Base-by-base conservation (phyloP, 2,797 vertebrate genomes). In the Adrianichthys oophorus region DNA sequence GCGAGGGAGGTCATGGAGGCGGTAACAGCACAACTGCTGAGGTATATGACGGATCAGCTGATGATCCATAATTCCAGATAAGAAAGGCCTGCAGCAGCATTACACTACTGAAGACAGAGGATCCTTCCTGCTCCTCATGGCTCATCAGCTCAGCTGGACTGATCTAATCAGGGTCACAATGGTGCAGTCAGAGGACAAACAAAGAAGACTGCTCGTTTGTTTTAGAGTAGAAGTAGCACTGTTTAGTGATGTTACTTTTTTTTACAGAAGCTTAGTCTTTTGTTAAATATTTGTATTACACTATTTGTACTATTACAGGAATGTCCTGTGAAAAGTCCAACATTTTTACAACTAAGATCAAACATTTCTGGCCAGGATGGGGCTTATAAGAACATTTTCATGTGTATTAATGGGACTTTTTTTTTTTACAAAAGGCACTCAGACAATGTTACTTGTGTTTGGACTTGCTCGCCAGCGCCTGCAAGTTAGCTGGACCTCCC, bases 401-500 rank as follows among this genome's bases (percentile, higher is more conserved):
- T 15, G 4, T 40, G 37, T 32, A 15, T 6, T 40, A 3, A 2
- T 17, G 7, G 16, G 24, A 37, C 5, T 18, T 15, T 19, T 19
- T 46, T 19, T 46, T 19, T 7, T 32, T 7, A 13, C 47, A 4
- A 16, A 15, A 48, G 15, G 29, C 4, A 8, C 65, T 24, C 5
- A 15, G 2, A 17, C 37, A 10, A 1, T 5, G 7, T 92, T 84
- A 94, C 58, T 92, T 97, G 68, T 94, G 94, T 85, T 96, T 98
- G 51, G 78, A 65, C 76, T 83, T 93, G 63, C 76, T 90, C 70
- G 83, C 83, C 85, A 98, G 66, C 1, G 96, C 97, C 69, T 94
- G 79, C 67, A 95, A 74, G 79, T 98, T 96, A 41, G 92, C 94
- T 2, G 93, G 92, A 5, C 92, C 94, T 0, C 96, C 97, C 97